Conservation (phyloP, 2,113 vertebrate species). For the Podarcis cretensis region DNA sequence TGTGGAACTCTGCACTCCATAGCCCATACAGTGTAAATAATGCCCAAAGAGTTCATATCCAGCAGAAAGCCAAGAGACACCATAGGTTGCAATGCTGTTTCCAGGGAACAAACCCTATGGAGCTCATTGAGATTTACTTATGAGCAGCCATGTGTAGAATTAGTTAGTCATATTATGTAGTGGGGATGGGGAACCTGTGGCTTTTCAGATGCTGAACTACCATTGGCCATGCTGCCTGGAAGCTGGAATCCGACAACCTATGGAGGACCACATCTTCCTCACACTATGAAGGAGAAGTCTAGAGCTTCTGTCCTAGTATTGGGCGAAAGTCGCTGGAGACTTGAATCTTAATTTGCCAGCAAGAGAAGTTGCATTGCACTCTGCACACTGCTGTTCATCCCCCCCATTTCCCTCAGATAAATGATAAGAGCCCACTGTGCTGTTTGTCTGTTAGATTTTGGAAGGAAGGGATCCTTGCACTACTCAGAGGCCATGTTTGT, state of each 20-base stretch:
- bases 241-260: neutral
- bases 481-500: neutral
- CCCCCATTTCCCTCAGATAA: neutral
- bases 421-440: neutral
- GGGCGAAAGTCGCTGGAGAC: no score
- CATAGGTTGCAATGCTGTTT: no score
- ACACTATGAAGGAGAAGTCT: no score
- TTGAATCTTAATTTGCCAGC: neutral
- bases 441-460: neutral
- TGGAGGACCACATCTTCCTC: no score
- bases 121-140: no score
- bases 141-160: no score
- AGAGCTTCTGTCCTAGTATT: no score
- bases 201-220: neutral
- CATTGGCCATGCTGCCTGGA: neutral
- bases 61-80: no score
- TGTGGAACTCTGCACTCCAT: no score
- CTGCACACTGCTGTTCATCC: neutral
- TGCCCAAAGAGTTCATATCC: no score
- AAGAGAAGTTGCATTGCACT: neutral
- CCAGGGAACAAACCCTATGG: no score
- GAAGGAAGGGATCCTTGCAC: neutral
- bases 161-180: neutral
- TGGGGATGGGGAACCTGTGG: neutral
- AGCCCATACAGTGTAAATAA: no score